These are phyloP conservation scores for Penelope pileata DNA, from an alignment of 2,113 vertebrate species.

Conservation along the genomic window DNA sequence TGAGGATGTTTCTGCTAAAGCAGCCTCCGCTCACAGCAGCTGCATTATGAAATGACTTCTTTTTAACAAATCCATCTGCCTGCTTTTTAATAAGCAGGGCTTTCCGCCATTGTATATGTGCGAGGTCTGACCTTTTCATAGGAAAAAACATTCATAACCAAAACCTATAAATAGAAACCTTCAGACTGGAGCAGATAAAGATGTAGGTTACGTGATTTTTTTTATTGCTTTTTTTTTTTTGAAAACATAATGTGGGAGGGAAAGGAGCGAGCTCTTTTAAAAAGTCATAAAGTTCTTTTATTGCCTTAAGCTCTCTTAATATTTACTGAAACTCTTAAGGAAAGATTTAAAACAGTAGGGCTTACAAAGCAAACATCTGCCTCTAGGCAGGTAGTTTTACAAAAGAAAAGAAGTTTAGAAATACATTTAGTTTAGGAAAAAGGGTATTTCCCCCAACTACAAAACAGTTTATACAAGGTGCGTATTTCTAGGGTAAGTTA, in stretches of 20 bases:
- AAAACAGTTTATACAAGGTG: neutral
- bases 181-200: constrained; percentile 77
- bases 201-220: constrained; percentile 75
- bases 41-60: constrained; percentile 64
- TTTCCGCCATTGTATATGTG: constrained; percentile 73
- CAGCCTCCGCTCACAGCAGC: constrained; percentile 21
- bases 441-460: neutral
- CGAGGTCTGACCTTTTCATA: constrained; percentile 79
- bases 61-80: constrained; percentile 65
- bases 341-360: constrained; percentile 18
- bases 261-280: constrained; percentile 35
- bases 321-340: constrained; percentile 51
- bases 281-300: constrained; percentile 45
- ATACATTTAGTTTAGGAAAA: constrained; percentile 2
- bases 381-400: constrained; percentile 19
- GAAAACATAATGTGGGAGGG: constrained; percentile 50
- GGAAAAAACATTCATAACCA: constrained; percentile 83
- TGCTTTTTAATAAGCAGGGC: constrained; percentile 72
- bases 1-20: constrained; percentile 64
- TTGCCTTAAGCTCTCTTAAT: constrained; percentile 48
- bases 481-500: constrained; percentile 4
- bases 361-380: neutral
- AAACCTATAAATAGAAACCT: constrained; percentile 79
- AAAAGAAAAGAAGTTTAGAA: neutral
- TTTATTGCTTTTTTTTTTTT: neutral